Evolutionary conservation across 1,140 invertebrate species (phyloP).

Genomic region (Eciton burchellii): DNA sequence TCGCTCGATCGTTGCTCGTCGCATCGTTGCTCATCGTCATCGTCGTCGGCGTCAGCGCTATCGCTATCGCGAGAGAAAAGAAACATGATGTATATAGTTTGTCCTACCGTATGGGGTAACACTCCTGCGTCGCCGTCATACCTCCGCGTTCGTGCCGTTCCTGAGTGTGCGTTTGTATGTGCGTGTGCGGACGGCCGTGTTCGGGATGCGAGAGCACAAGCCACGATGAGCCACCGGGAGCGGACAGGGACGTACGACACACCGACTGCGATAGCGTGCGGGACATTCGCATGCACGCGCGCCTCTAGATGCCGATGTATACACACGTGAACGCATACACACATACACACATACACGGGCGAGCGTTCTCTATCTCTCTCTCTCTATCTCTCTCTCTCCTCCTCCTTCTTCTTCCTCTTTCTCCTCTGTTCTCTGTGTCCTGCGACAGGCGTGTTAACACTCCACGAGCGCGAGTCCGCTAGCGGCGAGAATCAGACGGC

Average conservation of each 20-base stretch:
- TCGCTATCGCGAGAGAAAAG: constrained; percentile 39
- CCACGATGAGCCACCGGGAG: constrained; percentile 47
- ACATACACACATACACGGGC: constrained; percentile 9
- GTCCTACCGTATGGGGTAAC: constrained; percentile 84
- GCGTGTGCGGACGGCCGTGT: constrained; percentile 11
- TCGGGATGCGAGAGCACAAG: constrained; percentile 53
- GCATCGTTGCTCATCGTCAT: neutral
- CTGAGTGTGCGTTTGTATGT: neutral
- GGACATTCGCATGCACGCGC: constrained; percentile 52
- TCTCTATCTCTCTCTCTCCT: too few species aligned
- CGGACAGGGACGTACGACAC: constrained; percentile 41
- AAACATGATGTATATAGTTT: constrained; percentile 45
- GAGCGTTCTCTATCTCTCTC: constrained; percentile 5
- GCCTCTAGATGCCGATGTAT: constrained; percentile 1
- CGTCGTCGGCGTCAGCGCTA: neutral
- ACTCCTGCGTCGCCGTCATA: constrained; percentile 83
- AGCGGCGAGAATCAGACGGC: constrained; percentile 10
- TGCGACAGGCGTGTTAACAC: constrained; percentile 15
- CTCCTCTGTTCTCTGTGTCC: too few species aligned
- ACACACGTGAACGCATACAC: constrained; percentile 47
- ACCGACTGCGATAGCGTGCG: constrained; percentile 39
- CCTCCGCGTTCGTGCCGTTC: constrained; percentile 62
- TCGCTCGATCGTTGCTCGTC: neutral
- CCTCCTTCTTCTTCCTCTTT: too few species aligned
- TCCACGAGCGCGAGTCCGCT: neutral